A percentile compares a stretch with the other conserved stretches of the same genome.
phyloP scores from a whole-genome alignment of 2,113 vertebrate species.

The Phalacrocorax brasilianus region DNA sequence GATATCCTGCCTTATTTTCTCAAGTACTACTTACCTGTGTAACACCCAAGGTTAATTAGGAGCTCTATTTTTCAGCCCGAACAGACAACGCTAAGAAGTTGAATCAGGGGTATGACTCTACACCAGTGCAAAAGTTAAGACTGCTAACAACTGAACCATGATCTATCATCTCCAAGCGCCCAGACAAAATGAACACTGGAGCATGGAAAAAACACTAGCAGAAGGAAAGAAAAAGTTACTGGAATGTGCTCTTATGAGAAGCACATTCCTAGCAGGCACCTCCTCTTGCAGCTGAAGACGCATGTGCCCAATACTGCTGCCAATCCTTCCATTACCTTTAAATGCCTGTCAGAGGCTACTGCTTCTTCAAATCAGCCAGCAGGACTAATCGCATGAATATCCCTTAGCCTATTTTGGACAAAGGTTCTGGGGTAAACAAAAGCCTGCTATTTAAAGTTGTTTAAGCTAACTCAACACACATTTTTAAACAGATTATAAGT shows the following conservation, averaged over 20 bases:
- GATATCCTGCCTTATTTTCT: neutral
- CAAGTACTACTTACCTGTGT: neutral
- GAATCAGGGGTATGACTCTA: neutral
- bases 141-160: neutral
- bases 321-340: neutral
- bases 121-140: neutral
- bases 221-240: neutral
- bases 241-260: neutral
- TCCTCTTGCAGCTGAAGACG: neutral
- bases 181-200: neutral
- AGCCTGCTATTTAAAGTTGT: neutral
- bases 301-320: neutral
- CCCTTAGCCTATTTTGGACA: neutral
- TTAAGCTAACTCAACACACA: neutral
- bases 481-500: constrained; percentile 10
- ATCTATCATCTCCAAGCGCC: neutral
- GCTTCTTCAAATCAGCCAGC: neutral
- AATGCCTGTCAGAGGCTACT: neutral
- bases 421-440: neutral
- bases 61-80: neutral
- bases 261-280: neutral
- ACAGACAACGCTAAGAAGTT: neutral
- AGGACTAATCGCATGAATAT: neutral
- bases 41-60: neutral
- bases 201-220: neutral